Conservation (phyloP, 2,797 vertebrate genomes). For the Botia almorhae region DNA sequence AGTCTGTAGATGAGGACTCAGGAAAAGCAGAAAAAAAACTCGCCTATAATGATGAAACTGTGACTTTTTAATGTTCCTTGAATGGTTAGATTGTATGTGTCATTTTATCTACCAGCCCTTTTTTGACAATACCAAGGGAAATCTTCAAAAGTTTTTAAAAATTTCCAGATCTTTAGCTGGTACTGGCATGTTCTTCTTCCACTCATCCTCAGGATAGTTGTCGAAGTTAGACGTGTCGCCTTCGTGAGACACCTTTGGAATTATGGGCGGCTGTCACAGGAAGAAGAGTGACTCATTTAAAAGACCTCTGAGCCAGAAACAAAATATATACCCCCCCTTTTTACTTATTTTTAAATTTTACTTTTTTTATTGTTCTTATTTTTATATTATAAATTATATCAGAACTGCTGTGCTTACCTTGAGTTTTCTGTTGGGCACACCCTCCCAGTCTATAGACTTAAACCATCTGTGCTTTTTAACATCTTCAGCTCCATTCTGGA, state of each 20-base stretch:
- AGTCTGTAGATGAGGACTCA: conserved; percentile 12
- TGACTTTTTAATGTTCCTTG: conserved; percentile 8
- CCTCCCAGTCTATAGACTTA: conserved; percentile 89
- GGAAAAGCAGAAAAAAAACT: conserved; percentile 8
- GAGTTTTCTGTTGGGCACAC: conserved; percentile 86
- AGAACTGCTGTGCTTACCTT: conserved; percentile 76
- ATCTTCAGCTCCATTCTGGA: conserved; percentile 91
- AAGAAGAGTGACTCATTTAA: not conserved
- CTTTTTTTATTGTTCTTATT: not conserved
- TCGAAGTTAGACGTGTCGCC: conserved; percentile 98
- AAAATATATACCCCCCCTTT: not conserved
- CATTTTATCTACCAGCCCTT: conserved; percentile 4
- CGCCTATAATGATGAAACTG: conserved; percentile 3
- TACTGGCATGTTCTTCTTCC: conserved; percentile 85
- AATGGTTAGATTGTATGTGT: not conserved
- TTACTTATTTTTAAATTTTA: no score
- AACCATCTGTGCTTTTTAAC: conserved; percentile 95
- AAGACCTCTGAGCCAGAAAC: not conserved
- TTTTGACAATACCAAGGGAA: not conserved
- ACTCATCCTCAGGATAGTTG: conserved; percentile 91
- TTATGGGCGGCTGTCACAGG: conserved; percentile 87
- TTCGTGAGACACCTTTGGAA: conserved; percentile 91
- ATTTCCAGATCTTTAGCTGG: conserved; percentile 89
- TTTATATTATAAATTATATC: not conserved
- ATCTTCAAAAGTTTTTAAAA: conserved; percentile 91